Conservation (phyloP, 2,113 vertebrate genomes). For the Sinocyclocheilus grahami region DNA sequence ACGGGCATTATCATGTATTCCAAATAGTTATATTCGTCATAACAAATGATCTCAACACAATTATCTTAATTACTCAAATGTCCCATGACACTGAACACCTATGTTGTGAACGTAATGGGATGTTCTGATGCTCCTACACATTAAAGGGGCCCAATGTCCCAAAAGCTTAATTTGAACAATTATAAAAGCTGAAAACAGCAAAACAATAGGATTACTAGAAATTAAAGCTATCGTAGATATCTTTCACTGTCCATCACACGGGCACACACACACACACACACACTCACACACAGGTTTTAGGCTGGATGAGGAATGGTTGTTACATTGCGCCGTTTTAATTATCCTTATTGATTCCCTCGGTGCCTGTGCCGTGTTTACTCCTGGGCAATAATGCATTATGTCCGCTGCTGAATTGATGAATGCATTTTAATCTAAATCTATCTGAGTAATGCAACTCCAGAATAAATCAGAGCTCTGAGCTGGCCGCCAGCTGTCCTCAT, state of each 20-base stretch:
- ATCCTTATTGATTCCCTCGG: constrained; percentile 73
- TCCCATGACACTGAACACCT: constrained; percentile 11
- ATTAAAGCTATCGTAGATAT: background rate
- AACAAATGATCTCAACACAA: constrained; percentile 21
- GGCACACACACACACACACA: background rate
- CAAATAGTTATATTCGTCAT: constrained; percentile 7
- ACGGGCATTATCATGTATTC: constrained; percentile 34
- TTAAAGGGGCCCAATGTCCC: constrained; percentile 23
- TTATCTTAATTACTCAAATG: constrained; percentile 33
- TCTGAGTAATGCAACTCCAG: constrained; percentile 71
- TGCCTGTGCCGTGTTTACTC: constrained; percentile 74
- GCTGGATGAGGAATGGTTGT: constrained; percentile 66
- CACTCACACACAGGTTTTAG: constrained; percentile 52
- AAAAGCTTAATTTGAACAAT: constrained; percentile 7
- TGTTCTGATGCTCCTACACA: constrained; percentile 6
- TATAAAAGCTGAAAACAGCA: background rate
- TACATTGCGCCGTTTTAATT: constrained; percentile 75
- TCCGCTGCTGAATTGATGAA: constrained; percentile 79
- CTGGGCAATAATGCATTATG: constrained; percentile 78
- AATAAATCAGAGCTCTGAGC: constrained; percentile 71
- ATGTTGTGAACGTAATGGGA: constrained; percentile 3
- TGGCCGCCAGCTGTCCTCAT: constrained; percentile 55
- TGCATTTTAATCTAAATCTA: constrained; percentile 77
- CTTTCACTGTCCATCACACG: constrained; percentile 4
- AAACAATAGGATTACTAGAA: constrained; percentile 34